Conservation (phyloP, 1,140 invertebrate species). For the Hyposmocoma kahamanoa region DNA sequence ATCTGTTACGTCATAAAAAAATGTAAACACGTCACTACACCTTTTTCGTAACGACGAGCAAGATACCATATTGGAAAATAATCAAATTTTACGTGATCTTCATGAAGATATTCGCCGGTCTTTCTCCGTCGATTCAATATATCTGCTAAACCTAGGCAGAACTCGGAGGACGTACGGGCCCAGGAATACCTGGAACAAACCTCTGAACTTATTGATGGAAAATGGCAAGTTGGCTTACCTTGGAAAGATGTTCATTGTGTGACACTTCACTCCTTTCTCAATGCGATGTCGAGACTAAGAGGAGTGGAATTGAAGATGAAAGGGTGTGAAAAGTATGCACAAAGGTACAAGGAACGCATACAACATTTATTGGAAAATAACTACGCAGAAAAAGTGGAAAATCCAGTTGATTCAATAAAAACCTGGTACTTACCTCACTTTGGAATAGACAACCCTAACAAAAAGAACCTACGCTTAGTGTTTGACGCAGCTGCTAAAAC, state of each 20-base stretch:
- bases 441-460: conserved; percentile 9
- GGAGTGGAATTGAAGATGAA: conserved; percentile 15
- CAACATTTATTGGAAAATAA: conserved; percentile 13
- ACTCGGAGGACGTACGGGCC: conserved; percentile 12
- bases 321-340: background rate
- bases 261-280: conserved; percentile 14
- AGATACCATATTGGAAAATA: background rate
- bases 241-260: conserved; percentile 13
- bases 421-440: conserved; percentile 21
- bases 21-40: background rate
- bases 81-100: background rate
- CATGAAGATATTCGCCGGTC: background rate
- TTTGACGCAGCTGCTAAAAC: conserved; percentile 7
- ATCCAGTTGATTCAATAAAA: background rate
- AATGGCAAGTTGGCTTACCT: conserved; percentile 24
- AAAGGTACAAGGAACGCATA: conserved; percentile 10
- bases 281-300: conserved; percentile 5
- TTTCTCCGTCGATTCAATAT: conserved; percentile 9
- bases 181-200: conserved; percentile 14
- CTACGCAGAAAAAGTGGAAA: conserved; percentile 6
- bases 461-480: conserved; percentile 9
- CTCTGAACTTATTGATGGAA: conserved; percentile 7
- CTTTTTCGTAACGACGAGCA: background rate
- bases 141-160: background rate
- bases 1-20: no score